A percentile compares a stretch with the other conserved stretches of the same genome.
These are phyloP conservation scores for Drosophila niveifrons DNA, from an alignment of 2,888 invertebrate genomes.

Conservation along the genomic window DNA sequence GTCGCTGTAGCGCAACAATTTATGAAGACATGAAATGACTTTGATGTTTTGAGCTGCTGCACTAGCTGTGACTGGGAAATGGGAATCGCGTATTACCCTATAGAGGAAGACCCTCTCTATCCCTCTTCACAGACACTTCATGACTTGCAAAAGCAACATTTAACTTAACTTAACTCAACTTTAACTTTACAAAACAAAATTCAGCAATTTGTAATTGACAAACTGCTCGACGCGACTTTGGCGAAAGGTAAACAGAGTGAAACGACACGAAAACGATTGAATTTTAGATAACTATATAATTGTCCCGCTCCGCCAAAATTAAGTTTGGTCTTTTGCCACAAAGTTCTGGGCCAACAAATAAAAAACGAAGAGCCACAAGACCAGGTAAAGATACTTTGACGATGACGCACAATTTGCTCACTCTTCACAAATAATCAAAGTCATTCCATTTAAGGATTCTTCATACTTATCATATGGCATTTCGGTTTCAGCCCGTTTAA, in stretches of 20 bases:
- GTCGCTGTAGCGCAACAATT: conserved; percentile 58
- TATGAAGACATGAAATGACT: conserved; percentile 78
- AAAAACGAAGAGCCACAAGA: background rate
- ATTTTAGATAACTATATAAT: conserved; percentile 61
- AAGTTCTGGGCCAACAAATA: conserved; percentile 4
- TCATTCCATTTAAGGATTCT: conserved; percentile 9
- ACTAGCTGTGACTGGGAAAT: conserved; percentile 27
- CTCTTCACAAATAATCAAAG: conserved; percentile 6
- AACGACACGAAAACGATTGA: conserved; percentile 57
- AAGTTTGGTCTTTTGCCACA: conserved; percentile 15
- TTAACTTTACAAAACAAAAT: conserved; percentile 32
- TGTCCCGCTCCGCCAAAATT: conserved; percentile 19
- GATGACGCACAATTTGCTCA: conserved; percentile 34
- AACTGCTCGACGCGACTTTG: conserved; percentile 40
- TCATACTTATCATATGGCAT: conserved; percentile 3
- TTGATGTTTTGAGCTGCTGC: conserved; percentile 76
- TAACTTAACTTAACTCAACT: conserved; percentile 34
- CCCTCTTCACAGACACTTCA: conserved; percentile 37
- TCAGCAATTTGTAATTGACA: conserved; percentile 75
- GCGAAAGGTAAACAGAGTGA: conserved; percentile 49
- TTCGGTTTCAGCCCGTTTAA: background rate
- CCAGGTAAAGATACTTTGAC: conserved; percentile 43
- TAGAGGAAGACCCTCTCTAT: background rate
- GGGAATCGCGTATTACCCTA: conserved; percentile 21
- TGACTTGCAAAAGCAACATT: conserved; percentile 61